Conservation (phyloP, 2,888 invertebrate genomes). For the Folsomia candida region DNA sequence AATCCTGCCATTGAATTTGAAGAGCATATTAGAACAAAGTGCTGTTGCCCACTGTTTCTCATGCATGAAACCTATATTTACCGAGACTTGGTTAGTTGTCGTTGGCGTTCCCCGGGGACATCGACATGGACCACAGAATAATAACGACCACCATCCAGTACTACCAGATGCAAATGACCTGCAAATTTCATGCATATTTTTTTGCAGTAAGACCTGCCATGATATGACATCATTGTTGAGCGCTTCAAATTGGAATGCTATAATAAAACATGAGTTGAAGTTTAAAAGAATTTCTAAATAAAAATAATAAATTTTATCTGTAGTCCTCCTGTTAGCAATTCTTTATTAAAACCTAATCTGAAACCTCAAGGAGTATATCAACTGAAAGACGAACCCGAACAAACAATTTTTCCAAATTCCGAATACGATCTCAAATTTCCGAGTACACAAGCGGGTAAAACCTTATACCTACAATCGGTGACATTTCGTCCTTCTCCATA, state of each 20-base stretch:
- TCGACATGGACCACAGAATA: constrained; percentile 12
- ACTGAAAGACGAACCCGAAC: no score
- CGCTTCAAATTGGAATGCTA: no score
- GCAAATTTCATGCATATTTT: neutral
- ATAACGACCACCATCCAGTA: constrained; percentile 12
- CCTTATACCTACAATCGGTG: no score
- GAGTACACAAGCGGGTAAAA: no score
- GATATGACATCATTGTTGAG: no score
- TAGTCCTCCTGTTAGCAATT: no score
- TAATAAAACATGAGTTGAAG: neutral
- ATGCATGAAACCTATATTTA: constrained; percentile 41
- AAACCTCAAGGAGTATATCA: no score
- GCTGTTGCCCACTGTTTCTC: constrained; percentile 28
- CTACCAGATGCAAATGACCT: neutral
- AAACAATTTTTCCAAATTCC: no score
- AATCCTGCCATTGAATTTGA: neutral
- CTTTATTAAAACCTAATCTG: no score
- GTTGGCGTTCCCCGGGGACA: constrained; percentile 13
- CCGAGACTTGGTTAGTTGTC: constrained; percentile 36
- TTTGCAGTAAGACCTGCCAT: neutral
- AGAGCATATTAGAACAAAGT: constrained; percentile 20
- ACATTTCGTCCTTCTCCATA: no score
- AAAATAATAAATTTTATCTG: no score
- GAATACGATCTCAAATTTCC: no score
- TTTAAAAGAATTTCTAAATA: neutral